phyloP scores from a whole-genome alignment of 2,113 vertebrate species.

The Eptatretus burgeri region DNA sequence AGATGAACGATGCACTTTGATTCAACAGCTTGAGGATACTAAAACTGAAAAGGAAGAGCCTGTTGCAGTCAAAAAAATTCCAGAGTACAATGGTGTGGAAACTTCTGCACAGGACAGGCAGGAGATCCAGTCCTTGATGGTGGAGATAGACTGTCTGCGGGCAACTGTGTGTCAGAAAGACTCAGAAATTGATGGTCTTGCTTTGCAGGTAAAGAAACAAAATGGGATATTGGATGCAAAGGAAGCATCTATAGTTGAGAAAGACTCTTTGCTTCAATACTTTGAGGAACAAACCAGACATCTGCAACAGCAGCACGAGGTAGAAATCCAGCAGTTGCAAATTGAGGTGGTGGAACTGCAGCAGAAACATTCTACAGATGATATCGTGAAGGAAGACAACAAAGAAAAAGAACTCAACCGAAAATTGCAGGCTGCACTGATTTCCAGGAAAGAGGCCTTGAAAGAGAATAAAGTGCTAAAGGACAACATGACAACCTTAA shows the following conservation, averaged over 20 bases:
- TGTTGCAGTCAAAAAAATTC: background rate
- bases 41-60: background rate
- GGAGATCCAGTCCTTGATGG: constrained; percentile 16
- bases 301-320: constrained; percentile 19
- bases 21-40: background rate
- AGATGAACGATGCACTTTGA: background rate
- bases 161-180: constrained; percentile 24
- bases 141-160: constrained; percentile 27
- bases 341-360: constrained; percentile 20
- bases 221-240: constrained; percentile 19
- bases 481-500: constrained; percentile 21
- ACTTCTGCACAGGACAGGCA: constrained; percentile 12
- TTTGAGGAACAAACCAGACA: constrained; percentile 26
- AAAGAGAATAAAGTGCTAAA: constrained; percentile 51
- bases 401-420: constrained; percentile 36
- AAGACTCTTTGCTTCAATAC: constrained; percentile 27
- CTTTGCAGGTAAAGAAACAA: constrained; percentile 31
- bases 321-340: constrained; percentile 25
- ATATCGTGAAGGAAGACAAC: constrained; percentile 16
- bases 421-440: constrained; percentile 74
- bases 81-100: constrained; percentile 13
- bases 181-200: constrained; percentile 25
- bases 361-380: constrained; percentile 22
- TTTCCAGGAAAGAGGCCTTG: constrained; percentile 58
- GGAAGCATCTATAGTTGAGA: constrained; percentile 28